phyloP scores from a whole-genome alignment of 2,113 vertebrate genomes.

The Megatriorchis doriae region DNA sequence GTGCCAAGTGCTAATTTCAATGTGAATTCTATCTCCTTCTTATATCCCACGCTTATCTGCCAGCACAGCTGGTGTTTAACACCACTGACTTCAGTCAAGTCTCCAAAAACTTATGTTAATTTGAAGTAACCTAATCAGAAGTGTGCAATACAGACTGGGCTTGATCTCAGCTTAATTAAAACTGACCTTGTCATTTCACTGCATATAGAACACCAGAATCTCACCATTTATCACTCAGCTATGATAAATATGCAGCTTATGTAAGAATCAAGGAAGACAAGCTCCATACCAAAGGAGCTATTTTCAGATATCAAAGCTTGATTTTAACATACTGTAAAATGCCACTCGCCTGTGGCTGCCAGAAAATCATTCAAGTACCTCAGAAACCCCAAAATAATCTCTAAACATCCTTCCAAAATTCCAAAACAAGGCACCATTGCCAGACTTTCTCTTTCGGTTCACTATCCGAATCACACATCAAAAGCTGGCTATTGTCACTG shows the following conservation, averaged over 20 bases:
- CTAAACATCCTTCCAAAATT: slow-evolving; percentile 14
- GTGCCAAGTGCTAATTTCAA: slow-evolving; percentile 87
- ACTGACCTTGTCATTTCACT: slow-evolving; percentile 80
- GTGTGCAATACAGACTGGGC: slow-evolving; percentile 76
- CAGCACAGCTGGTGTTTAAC: slow-evolving; percentile 87
- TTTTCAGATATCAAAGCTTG: slow-evolving; percentile 67
- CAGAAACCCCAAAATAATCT: slow-evolving; percentile 68
- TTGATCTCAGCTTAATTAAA: slow-evolving; percentile 84
- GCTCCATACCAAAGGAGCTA: slow-evolving; percentile 49
- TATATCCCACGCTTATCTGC: slow-evolving; percentile 85
- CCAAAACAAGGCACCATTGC: slow-evolving; percentile 9
- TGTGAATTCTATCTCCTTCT: slow-evolving; percentile 85
- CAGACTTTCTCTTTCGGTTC: slow-evolving; percentile 44
- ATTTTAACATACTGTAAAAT: slow-evolving; percentile 60
- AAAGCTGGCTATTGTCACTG: slow-evolving; percentile 58
- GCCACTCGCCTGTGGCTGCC: slow-evolving; percentile 47
- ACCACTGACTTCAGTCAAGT: slow-evolving; percentile 81
- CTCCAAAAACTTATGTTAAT: slow-evolving; percentile 85
- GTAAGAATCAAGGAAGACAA: slow-evolving; percentile 59
- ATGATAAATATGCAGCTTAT: slow-evolving; percentile 68
- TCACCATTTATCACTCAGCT: slow-evolving; percentile 72
- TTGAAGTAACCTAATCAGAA: slow-evolving; percentile 85
- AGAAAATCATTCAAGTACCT: slow-evolving; percentile 64
- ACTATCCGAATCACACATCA: slow-evolving; percentile 38
- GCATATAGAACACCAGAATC: slow-evolving; percentile 74